Evolutionary conservation across 2,113 vertebrate species (phyloP).

Genomic region (Lepus europaeus): DNA sequence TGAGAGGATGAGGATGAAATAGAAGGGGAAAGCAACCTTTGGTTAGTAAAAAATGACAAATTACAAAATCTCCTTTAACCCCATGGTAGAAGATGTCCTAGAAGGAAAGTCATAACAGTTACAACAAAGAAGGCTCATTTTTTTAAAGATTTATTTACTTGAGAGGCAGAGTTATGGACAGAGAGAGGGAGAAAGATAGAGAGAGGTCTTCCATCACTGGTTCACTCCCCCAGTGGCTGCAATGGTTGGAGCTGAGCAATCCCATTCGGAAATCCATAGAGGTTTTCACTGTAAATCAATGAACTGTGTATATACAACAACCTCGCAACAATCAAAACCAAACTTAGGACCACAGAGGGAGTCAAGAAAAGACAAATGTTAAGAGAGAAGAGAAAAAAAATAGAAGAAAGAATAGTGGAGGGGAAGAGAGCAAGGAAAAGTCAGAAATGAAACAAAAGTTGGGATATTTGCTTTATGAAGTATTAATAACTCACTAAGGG

Average conservation of each 20-base stretch:
- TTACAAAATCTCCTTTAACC: not conserved
- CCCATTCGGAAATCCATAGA: constrained; percentile 26
- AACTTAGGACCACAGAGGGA: not conserved
- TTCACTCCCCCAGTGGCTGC: too few species aligned
- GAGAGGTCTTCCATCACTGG: too few species aligned
- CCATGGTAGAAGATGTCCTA: not conserved
- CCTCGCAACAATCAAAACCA: constrained; percentile 36
- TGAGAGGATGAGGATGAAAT: not conserved
- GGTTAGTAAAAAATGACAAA: constrained; percentile 8
- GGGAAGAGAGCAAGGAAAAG: not conserved
- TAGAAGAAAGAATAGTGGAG: constrained; percentile 32
- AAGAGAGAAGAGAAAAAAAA: constrained; percentile 36
- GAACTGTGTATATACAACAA: constrained; percentile 1
- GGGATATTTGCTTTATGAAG: constrained; percentile 73
- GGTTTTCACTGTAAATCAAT: constrained; percentile 56
- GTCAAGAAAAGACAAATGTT: constrained; percentile 57
- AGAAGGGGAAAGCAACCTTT: not conserved
- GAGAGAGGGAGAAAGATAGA: too few species aligned
- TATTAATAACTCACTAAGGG: constrained; percentile 75
- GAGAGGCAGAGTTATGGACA: too few species aligned
- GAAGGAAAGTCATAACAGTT: not conserved
- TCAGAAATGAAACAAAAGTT: constrained; percentile 31
- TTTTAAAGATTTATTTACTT: too few species aligned
- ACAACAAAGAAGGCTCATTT: not conserved
- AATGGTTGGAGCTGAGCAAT: not conserved